phyloP scores from a whole-genome alignment of 92 coral and sea anemone species.

The Siderastrea siderea region DNA sequence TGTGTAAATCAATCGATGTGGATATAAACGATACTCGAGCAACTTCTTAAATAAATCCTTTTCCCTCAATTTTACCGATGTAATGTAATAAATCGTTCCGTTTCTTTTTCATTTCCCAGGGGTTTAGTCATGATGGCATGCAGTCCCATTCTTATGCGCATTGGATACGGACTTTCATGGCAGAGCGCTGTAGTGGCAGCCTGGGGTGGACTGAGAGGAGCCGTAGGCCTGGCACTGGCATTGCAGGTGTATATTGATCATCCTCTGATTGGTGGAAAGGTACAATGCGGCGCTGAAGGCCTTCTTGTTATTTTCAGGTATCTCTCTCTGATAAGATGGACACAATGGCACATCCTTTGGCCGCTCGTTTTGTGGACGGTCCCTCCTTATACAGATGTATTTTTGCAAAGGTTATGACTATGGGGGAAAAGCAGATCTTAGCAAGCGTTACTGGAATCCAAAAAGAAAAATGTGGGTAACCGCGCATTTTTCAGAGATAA shows the following conservation, averaged over 20 bases:
- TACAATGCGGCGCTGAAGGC: conserved; percentile 1
- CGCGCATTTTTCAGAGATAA: too few species aligned
- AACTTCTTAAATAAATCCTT: too few species aligned
- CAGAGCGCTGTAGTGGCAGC: conserved; percentile 95
- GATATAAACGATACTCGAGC: too few species aligned
- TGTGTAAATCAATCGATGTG: too few species aligned
- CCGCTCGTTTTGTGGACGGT: too few species aligned
- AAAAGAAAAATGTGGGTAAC: too few species aligned
- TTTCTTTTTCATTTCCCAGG: conserved; percentile 37
- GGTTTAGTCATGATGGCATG: conserved; percentile 84
- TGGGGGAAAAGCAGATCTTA: too few species aligned
- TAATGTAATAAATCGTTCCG: not conserved
- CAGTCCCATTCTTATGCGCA: conserved; percentile 88
- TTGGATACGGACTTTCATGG: conserved; percentile 97
- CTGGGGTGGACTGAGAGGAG: conserved; percentile 99
- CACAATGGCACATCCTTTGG: too few species aligned
- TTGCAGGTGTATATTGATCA: conserved; percentile 96
- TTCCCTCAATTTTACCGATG: too few species aligned
- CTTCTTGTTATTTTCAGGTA: not conserved
- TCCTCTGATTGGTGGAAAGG: conserved; percentile 91
- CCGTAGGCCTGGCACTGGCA: conserved; percentile 97
- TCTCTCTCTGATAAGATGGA: not conserved
- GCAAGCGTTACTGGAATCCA: too few species aligned
- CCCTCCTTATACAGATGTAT: too few species aligned
- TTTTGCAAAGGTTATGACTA: too few species aligned